Evolutionary conservation across 2,888 invertebrate genomes (phyloP), one percentile per base, ranked within the genome.

Genomic region (Melolontha melolontha): DNA sequence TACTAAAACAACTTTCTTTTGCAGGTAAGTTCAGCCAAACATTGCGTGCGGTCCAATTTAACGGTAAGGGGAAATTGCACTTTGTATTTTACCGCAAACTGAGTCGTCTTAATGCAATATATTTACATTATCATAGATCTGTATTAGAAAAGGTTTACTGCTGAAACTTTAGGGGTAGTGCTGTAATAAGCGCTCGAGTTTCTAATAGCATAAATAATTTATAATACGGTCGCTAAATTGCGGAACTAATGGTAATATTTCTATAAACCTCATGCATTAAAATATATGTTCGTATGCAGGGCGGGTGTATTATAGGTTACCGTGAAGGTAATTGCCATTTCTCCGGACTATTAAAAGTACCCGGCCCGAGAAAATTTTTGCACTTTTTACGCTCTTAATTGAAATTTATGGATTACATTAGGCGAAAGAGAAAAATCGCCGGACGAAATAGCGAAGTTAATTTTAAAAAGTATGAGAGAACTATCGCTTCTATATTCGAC

Each of bases 201-300:
- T 51, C 51, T 59, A 67, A 59, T 67, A 67, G 42, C 66, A 62
- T 68, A 68, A 68, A 65, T 68, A 68, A 68, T 68, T 68, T 65
- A 68, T 68, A 59, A 59, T 55, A 54, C 62, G 66, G 59, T 62
- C 59, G 59, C 62, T 59, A 62, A 62, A 59, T 67, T 59, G 66
- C 66, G 62, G 66, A 67, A 59, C 66, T 67, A 66, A 62, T 34
- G 62, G 66, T 42, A 57, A 59, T 67, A 62, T 67, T 62, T 62
- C 59, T 59, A 11, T 34, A 42, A 62, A 62, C 59, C 59, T 42
- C 57, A 27, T 47, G 39, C 47, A 62, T 62, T 47, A 47, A 62
- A 62, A 47, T 47, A 62, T 62, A 62, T 34, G 57, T 62, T 17
- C 47, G 59, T 34, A 62, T 62, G 59, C 59, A 34, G 40, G 41